Evolutionary conservation across 1,140 invertebrate genomes (phyloP).

Genomic region (Hyphantria cunea): DNA sequence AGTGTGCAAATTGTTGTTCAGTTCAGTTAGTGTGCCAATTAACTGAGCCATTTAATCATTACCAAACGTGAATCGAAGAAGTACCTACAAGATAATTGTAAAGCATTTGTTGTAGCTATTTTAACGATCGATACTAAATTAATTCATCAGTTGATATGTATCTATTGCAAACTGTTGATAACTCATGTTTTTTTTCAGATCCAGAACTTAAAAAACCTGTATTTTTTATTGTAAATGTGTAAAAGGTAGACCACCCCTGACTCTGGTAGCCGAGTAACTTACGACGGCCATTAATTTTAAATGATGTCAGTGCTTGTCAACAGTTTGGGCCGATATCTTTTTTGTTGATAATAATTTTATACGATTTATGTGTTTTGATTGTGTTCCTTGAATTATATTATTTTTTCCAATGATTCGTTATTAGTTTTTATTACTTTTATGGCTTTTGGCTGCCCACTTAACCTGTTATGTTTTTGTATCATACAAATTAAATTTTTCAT

Average conservation of each 20-base stretch:
- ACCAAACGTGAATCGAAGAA: too few species aligned
- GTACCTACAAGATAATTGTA: too few species aligned
- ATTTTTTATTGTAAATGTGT: conserved; percentile 41
- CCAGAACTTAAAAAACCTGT: conserved; percentile 5
- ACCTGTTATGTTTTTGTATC: conserved; percentile 18
- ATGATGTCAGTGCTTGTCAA: conserved; percentile 69
- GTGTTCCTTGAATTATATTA: conserved; percentile 29
- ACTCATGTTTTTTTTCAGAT: too few species aligned
- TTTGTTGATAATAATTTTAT: conserved; percentile 53
- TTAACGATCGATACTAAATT: too few species aligned
- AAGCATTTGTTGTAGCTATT: too few species aligned
- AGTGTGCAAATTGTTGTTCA: too few species aligned
- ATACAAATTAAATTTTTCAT: conserved; percentile 23
- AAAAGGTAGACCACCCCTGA: conserved; percentile 64
- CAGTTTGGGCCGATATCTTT: conserved; percentile 53
- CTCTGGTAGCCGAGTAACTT: conserved; percentile 64
- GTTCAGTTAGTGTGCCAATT: too few species aligned
- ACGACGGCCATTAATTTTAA: conserved; percentile 72
- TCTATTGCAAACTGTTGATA: too few species aligned
- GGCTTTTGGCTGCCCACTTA: conserved; percentile 14
- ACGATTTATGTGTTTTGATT: conserved; percentile 64
- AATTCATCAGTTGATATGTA: too few species aligned
- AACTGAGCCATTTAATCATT: too few species aligned
- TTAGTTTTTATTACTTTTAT: conserved; percentile 27
- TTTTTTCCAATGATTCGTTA: conserved; percentile 27